Evolutionary conservation across 2,797 vertebrate species (phyloP), one percentile per base, ranked within the genome.

Genomic region (Tokudaia muenninki): DNA sequence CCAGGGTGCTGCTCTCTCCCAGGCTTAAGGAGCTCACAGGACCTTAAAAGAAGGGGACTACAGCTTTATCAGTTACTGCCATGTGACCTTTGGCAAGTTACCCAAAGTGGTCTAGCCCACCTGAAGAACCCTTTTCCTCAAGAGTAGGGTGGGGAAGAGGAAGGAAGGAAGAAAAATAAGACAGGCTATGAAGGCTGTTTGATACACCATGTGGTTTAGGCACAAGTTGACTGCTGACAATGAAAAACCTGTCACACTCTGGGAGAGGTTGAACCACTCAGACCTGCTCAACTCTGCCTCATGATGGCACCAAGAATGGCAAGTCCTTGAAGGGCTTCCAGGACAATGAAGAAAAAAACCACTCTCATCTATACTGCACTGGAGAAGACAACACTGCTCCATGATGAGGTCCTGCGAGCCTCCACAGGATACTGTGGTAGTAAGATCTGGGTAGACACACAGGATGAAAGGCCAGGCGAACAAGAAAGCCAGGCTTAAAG

Each of bases 291-390:
- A 52, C 59, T 92, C 84, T 84, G 37, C 19, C 83, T 91, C 77
- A 93, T 52, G 55, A 29, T 84, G n/a, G 86, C 61, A 94, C 61
- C 70, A 82, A 83, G 65, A 97, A 91, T 52, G 41, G 91, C 59
- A 84, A 47, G 10, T 52, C 82, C 59, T 86, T 95, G 93, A 94
- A 47, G 78, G 77, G 67, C 50, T 94, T 91, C 88, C 79, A 95
- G 44, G 74, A 92, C 63, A 87, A 83, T 67, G 57, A 94, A 57
- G 79, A 77, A 92, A 96, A 87, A 97, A 41, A 47, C 17, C 70
- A 82, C 17, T 90, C 79, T 50, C 81, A 31, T 59, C 55, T 12
- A 26, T 81, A 55, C 0, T 70, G 31, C 22, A 57, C 61, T 70
- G 26, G 19, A 61, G 79, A 92, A 92, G 61, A 21, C 19, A 87